Evolutionary conservation across 2,797 vertebrate species (phyloP), one percentile per base, ranked within the genome.

Genomic region (Morus bassanus): DNA sequence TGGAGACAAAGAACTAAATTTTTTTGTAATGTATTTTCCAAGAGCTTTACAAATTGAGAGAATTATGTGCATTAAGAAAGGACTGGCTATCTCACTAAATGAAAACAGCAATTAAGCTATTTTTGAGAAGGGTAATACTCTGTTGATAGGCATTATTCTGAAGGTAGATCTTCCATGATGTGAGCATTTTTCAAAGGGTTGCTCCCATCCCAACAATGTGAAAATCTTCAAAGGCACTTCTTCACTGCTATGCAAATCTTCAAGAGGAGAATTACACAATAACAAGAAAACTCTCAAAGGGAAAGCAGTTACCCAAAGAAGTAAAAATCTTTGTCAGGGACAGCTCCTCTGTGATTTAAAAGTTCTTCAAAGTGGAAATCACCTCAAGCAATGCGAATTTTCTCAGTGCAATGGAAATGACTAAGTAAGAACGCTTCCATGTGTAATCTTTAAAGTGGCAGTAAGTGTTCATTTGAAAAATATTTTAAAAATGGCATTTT

Each of bases 181-280:
- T 59, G 74, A 84, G 59, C 15, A 10, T 75, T 90, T 89, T 85
- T 92, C 67, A 37, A 76, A 95, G 63, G 31, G 27, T 67, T 85
- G 43, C 30, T 95, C 60, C 65, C 3, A 0, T 88, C 86, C 37
- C 72, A 76, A 82, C 80, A 89, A 88, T 73, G 75, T 73, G 80
- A 72, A 95, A 94, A 95, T 96, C 97, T 97, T 97, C 96, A 97
- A 97, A 97, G 95, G 81, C 15, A 0, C 27, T 79, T n/a, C 76
- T 89, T 93, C 95, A 96, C 97, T 95, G 96, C 75, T 95, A 97
- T 97, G 95, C 69, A 97, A 96, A 97, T 97, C 95, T 98, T 98
- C 96, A 97, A 97, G 97, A 95, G 50, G 85, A 78, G 89, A 95
- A 95, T 95, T 95, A 93, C 91, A 97, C 80, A 96, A 94, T 88